Conservation (phyloP, 2,888 invertebrate genomes). For the Dexiosoma caninum region DNA sequence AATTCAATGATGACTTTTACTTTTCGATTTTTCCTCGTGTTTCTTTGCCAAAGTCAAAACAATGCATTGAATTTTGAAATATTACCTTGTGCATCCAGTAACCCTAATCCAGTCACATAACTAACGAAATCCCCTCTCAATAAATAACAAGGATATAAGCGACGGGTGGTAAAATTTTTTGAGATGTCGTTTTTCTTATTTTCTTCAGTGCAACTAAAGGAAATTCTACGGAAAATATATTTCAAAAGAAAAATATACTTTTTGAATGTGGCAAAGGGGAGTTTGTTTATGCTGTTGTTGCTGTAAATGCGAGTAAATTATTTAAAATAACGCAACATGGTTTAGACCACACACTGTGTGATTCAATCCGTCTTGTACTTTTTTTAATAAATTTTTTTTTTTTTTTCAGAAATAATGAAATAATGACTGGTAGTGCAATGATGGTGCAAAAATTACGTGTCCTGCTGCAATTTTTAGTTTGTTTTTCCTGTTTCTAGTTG, state of each 20-base stretch:
- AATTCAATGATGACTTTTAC: constrained; percentile 59
- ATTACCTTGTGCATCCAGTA: not conserved
- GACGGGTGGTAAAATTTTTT: constrained; percentile 44
- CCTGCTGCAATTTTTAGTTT: constrained; percentile 47
- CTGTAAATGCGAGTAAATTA: constrained; percentile 13
- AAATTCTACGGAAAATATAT: constrained; percentile 21
- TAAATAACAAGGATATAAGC: constrained; percentile 14
- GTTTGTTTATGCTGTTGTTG: not conserved
- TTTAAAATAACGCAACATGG: constrained; percentile 42
- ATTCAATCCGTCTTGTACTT: constrained; percentile 14
- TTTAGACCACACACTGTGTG: constrained; percentile 49
- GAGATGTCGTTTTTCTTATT: not conserved
- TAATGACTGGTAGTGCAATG: constrained; percentile 42
- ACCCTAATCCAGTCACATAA: not conserved
- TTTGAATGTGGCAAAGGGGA: not conserved
- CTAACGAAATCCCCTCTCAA: not conserved
- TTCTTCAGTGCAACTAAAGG: constrained; percentile 15
- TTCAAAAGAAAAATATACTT: constrained; percentile 7
- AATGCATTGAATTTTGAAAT: constrained; percentile 14
- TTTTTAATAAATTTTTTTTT: not conserved
- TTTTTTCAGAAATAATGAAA: not conserved
- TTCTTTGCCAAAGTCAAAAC: constrained; percentile 38
- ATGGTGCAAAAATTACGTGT: constrained; percentile 53
- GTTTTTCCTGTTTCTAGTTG: constrained; percentile 19
- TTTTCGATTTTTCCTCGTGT: constrained; percentile 1